phyloP scores from a whole-genome alignment of 2,888 invertebrate species.

The Ichneumon xanthorius region DNA sequence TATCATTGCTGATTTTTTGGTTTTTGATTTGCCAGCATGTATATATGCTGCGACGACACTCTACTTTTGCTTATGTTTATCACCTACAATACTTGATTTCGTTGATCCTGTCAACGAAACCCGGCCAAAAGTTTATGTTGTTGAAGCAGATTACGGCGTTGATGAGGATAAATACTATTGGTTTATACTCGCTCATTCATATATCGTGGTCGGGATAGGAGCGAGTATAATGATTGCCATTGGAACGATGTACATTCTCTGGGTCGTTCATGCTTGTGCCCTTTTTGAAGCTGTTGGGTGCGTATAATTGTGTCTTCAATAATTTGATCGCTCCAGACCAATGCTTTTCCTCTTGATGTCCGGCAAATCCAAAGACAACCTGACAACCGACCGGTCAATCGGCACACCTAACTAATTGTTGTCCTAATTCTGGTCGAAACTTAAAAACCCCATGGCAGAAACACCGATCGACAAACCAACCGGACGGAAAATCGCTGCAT shows the following conservation, averaged over 20 bases:
- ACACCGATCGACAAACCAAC: no score
- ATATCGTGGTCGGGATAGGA: not conserved
- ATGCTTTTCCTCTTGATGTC: no score
- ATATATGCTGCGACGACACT: no score
- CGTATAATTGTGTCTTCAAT: not conserved
- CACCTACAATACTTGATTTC: conserved; percentile 23
- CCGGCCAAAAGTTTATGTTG: conserved; percentile 5
- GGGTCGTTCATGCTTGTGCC: not conserved
- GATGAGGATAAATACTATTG: conserved; percentile 1
- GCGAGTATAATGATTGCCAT: no score
- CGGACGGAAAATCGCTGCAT: no score
- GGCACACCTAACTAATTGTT: no score
- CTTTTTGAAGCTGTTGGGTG: not conserved
- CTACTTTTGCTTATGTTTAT: not conserved
- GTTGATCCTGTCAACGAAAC: conserved; percentile 33
- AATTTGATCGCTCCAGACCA: not conserved
- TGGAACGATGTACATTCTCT: not conserved
- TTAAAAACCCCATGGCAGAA: no score
- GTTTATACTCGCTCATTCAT: conserved; percentile 3
- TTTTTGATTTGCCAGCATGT: no score
- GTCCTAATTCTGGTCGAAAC: no score
- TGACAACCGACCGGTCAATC: no score
- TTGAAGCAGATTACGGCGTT: conserved; percentile 44
- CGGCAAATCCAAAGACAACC: no score
- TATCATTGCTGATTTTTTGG: no score